Conservation (phyloP, 2,888 invertebrate species). For the Acrobasis repandana region DNA sequence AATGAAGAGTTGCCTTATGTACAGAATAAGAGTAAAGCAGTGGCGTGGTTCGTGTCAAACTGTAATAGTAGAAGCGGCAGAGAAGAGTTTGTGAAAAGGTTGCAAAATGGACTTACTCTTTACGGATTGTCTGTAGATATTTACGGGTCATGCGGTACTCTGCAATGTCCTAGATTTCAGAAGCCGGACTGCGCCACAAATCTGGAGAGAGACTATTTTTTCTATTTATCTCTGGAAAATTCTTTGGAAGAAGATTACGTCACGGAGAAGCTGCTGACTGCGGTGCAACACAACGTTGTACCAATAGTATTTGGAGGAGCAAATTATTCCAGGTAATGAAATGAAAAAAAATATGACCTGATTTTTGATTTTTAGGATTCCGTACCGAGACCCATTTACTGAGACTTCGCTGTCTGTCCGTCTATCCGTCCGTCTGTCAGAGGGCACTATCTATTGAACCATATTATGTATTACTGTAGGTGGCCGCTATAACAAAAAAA, state of each 20-base stretch:
- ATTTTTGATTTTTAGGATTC: no score
- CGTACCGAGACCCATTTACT: no score
- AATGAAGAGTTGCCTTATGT: slow-evolving; percentile 44
- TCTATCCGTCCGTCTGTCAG: no score
- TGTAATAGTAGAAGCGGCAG: slow-evolving; percentile 58
- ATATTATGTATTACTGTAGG: no score
- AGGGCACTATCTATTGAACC: no score
- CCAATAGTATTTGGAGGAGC: slow-evolving; percentile 87
- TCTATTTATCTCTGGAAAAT: slow-evolving; percentile 89
- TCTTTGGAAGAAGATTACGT: slow-evolving; percentile 84
- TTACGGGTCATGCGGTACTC: slow-evolving; percentile 78
- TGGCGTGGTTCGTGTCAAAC: slow-evolving; percentile 74
- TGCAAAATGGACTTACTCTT: slow-evolving; percentile 46
- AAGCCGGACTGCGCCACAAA: slow-evolving; percentile 51
- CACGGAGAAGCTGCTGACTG: slow-evolving; percentile 84
- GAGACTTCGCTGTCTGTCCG: no score
- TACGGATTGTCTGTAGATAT: slow-evolving; percentile 70
- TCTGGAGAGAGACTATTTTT: slow-evolving; percentile 85
- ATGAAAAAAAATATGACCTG: background rate
- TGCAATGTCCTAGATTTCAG: slow-evolving; percentile 48
- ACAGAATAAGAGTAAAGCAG: slow-evolving; percentile 61
- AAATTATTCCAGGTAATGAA: slow-evolving; percentile 83
- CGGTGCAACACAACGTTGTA: slow-evolving; percentile 82
- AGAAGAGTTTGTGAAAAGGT: slow-evolving; percentile 41
- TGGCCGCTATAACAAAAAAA: no score